These are phyloP conservation scores for Morpho achilles DNA, from an alignment of 2,888 invertebrate genomes.

Conservation along the genomic window DNA sequence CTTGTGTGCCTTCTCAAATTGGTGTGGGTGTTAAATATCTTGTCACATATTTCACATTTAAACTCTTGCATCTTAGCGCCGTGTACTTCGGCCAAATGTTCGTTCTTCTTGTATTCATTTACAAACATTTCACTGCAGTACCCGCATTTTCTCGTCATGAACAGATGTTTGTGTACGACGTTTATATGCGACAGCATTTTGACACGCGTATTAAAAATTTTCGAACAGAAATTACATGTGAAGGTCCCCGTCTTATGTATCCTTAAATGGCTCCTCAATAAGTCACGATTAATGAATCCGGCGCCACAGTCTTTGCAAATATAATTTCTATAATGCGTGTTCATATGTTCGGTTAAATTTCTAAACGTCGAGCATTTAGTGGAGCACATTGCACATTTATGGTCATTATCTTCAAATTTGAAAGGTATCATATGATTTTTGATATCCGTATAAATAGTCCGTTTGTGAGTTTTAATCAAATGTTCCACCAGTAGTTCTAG, in stretches of 20 bases:
- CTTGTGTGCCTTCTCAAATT: conserved; percentile 27
- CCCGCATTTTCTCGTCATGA: conserved; percentile 31
- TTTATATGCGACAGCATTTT: conserved; percentile 33
- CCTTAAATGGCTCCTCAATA: conserved; percentile 26
- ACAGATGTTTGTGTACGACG: conserved; percentile 38
- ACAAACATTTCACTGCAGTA: conserved; percentile 33
- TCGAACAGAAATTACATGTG: conserved; percentile 32
- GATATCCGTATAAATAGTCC: conserved; percentile 38
- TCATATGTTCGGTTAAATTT: conserved; percentile 51
- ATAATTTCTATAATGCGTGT: conserved; percentile 50
- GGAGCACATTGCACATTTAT: conserved; percentile 42
- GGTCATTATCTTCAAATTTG: conserved; percentile 37
- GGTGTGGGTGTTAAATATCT: conserved; percentile 27
- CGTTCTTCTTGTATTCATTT: conserved; percentile 28
- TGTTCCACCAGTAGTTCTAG: conserved; percentile 4
- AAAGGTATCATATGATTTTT: conserved; percentile 47
- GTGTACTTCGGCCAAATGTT: conserved; percentile 31
- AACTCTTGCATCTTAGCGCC: conserved; percentile 18
- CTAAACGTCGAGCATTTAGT: conserved; percentile 26
- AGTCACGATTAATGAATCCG: conserved; percentile 38
- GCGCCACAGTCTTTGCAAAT: conserved; percentile 47
- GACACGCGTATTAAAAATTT: conserved; percentile 30
- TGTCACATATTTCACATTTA: conserved; percentile 33
- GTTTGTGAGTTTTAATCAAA: conserved; percentile 13
- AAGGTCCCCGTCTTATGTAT: conserved; percentile 34